Percentiles rank a stretch among this genome's conserved stretches.
These are phyloP conservation scores for Lycocorax pyrrhopterus DNA, from an alignment of 2,113 vertebrate genomes.

Conservation along the genomic window DNA sequence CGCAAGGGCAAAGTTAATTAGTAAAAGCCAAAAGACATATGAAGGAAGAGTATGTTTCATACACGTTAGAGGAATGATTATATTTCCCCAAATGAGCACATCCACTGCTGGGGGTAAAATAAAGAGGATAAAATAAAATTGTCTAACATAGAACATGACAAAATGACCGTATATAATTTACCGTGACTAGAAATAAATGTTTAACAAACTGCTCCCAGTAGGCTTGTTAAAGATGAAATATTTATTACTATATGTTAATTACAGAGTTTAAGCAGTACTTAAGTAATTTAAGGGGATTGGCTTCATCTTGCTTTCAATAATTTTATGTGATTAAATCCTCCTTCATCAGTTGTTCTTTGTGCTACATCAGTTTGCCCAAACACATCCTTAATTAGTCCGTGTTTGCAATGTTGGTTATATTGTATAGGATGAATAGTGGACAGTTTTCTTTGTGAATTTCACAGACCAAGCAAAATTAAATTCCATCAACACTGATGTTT, in stretches of 20 bases:
- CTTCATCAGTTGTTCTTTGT: not conserved
- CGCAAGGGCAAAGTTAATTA: not conserved
- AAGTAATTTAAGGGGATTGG: not conserved
- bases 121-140: not conserved
- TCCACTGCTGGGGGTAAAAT: not conserved
- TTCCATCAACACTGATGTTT: not conserved
- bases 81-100: not conserved
- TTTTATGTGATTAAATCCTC: not conserved
- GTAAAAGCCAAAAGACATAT: not conserved
- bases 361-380: not conserved
- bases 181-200: not conserved
- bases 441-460: not conserved
- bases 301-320: not conserved
- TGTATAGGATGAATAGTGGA: not conserved
- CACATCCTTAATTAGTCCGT: not conserved
- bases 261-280: conserved; percentile 13
- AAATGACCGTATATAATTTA: not conserved
- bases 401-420: not conserved
- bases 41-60: not conserved
- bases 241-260: conserved; percentile 56
- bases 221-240: conserved; percentile 47
- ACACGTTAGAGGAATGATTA: rapidly evolving
- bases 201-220: conserved; percentile 36
- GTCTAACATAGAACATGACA: not conserved
- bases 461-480: not conserved